Evolutionary conservation across 2,888 invertebrate genomes (phyloP), one percentile per base, ranked within the genome.

Genomic region (Meiosimyza platycephala): DNA sequence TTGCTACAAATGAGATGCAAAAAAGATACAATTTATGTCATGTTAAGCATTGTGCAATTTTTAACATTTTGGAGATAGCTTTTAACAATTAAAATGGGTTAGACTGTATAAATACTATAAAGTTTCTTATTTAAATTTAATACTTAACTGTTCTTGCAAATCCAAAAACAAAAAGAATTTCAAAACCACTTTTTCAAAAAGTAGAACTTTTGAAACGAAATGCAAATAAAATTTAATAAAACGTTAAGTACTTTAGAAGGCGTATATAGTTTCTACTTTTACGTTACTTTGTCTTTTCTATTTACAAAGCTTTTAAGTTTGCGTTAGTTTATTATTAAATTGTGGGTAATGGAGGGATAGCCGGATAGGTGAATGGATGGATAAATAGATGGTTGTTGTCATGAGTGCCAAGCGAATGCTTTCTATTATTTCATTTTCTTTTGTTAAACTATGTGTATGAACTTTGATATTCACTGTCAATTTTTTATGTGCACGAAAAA

Each of bases 381-480:
- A 12, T 22, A 55, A 16, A 54, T 40, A 40, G 9, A 40, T 40
- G 54, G n/a, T 54, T 54, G 55, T 16, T 55, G 55, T 16, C 55
- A 55, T 55, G 55, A 16, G 16, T 55, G 22, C 40, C 40, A 40
- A 40, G 55, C 16, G 55, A 55, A 22, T 55, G 55, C 55, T 55
- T 15, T 16, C 16, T 18, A n/a, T 55, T 55, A 55, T 55, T 55
- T 55, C 55, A 16, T 55, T 55, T 55, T 5, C 55, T 33, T 28
- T 28, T 62, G 62, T 62, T n/a, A 40, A n/a, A 7, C 18, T 54
- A 54, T 54, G 7, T 54, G 54, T 28, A 16, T 40, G 62, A 62
- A 62, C 62, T 62, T 62, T 62, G 62, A n/a, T 62, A 62, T 62
- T 62, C 47, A 15, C 28, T 62, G 62, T n/a, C n/a, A n/a, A 62